Evolutionary conservation across 1,140 invertebrate species (phyloP), one percentile per base, ranked within the genome.

Genomic region (Drosophila parabipectinata): DNA sequence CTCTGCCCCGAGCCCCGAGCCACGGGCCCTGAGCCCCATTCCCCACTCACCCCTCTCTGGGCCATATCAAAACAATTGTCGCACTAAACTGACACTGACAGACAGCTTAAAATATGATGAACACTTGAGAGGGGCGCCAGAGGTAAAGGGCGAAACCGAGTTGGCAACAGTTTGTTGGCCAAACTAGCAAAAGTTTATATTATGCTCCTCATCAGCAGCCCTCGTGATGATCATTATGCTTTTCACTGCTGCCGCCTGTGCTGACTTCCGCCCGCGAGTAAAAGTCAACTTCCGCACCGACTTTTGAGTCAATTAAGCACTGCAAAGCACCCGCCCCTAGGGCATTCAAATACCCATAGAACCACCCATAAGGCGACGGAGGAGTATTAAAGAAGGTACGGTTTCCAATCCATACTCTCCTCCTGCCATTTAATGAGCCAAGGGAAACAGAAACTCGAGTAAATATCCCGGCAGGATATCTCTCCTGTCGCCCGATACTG

Each of bases 291-390:
- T 83, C 80, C 80, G 80, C 61, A 41, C 68, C 59, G 78, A 82
- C 73, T 81, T 77, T 82, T 77, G 73, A 83, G 76, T 75, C 79
- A 83, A 79, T 83, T 79, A 79, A 83, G 67, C 76, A 75, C 71
- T 76, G 73, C 47, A 37, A n/a, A 10, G 34, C 34, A 37, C 10
- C 34, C 34, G 26, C 34, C 32, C 32, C 32, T 2, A 8, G 32
- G 32, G 2, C 32, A 34, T 34, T 34, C 32, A 34, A 34, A 34
- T 34, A 34, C 32, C 32, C 32, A 34, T 37, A 37, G 10, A 37
- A 37, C 34, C n/a, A n/a, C 10, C 34, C 34, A 37, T 37, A 12
- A 37, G 10, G 12, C 10, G 10, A 3, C 34, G 10, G 10, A 37
- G 34, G 10, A 12, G 12, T 37, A 37, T 37, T 37, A 4, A 37